Base-by-base conservation (phyloP, 2,888 invertebrate genomes). In the Seira ritae region DNA sequence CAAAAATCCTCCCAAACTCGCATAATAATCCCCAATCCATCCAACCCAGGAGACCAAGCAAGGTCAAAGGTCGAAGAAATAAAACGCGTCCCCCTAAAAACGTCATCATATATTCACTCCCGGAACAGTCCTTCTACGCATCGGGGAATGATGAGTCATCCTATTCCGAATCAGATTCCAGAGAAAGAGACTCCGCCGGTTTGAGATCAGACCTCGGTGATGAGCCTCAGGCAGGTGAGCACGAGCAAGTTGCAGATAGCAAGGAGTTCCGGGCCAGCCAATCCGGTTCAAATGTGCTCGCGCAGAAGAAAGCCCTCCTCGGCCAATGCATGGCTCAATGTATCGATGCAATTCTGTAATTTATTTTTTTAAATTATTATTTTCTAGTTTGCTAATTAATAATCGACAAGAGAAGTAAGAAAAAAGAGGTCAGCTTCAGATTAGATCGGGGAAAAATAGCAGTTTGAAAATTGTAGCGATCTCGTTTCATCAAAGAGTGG, bases 321-420 rank as follows among this genome's bases (percentile, higher is more conserved):
- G 80, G 73, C 80, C 80, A 80, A 80, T 80, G 80, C 80, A 80
- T 80, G 80, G 80, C 80, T 19, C 80, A 80, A 69, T 80, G 80
- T 68, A 80, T 80, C 73, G 80, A 80, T 80, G 80, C 80, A 80
- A 80, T 80, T 80, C 62, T 80, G 46, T 66, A 31, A 17, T 67
- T 42, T 42, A 42, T 42, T 42, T 42, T 42, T 42, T n/a, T n/a
- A n/a, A n/a, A n/a, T n/a, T n/a, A n/a, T n/a, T n/a, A n/a, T n/a
- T n/a, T n/a, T n/a, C n/a, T n/a, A n/a, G n/a, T n/a, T n/a, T n/a
- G n/a, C n/a, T n/a, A n/a, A n/a, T n/a, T n/a, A n/a, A n/a, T n/a
- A 42, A 42, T 12, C 42, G 42, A 8, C 42, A 42, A 42, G 42
- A 42, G 42, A 42, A 42, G 42, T 42, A 42, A 42, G 6, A 12